phyloP scores from a whole-genome alignment of 2,113 vertebrate genomes.

The Pluvialis apricaria region DNA sequence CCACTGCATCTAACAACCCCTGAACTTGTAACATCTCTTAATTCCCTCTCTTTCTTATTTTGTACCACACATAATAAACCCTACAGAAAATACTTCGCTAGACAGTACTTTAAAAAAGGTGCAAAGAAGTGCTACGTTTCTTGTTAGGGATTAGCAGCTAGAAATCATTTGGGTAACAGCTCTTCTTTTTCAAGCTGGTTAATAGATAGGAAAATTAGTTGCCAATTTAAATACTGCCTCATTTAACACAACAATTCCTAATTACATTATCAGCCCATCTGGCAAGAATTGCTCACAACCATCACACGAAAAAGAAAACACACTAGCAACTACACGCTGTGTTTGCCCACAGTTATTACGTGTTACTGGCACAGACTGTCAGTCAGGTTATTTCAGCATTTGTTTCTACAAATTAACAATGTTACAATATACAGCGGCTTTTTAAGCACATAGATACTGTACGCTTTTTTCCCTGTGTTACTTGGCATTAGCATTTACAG shows the following conservation, averaged over 20 bases:
- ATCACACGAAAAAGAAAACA: constrained; percentile 7
- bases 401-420: constrained; percentile 23
- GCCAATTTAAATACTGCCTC: constrained; percentile 86
- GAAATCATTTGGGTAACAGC: constrained; percentile 74
- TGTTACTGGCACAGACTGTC: constrained; percentile 13
- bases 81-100: not conserved
- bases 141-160: constrained; percentile 76
- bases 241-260: constrained; percentile 84
- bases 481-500: not conserved
- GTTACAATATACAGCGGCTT: constrained; percentile 11
- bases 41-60: not conserved
- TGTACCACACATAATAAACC: not conserved
- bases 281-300: constrained; percentile 48
- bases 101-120: not conserved
- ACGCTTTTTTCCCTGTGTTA: not conserved
- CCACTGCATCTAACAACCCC: not conserved
- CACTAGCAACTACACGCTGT: not conserved
- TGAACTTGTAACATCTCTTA: not conserved
- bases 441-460: constrained; percentile 6
- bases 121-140: not conserved
- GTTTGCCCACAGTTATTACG: constrained; percentile 53
- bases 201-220: constrained; percentile 89
- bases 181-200: constrained; percentile 76
- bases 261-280: constrained; percentile 83
- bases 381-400: constrained; percentile 43